Conservation (phyloP, 30 jellyfish, hydroid and myxozoan genomes). For the Aurelia aurita complex sp. Pacific region DNA sequence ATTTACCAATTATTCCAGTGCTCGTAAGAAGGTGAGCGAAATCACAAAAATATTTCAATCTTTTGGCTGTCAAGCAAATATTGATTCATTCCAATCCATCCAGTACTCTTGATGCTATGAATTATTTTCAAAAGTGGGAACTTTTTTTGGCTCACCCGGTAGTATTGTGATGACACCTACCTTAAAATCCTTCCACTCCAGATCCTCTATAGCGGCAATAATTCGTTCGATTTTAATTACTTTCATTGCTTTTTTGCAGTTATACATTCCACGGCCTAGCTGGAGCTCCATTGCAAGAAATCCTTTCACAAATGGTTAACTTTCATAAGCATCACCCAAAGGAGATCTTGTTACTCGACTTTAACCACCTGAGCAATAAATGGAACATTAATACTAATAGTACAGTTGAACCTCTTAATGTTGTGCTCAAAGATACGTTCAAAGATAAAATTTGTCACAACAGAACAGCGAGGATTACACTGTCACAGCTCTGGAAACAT, state of each 20-base stretch:
- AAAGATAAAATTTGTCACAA: constrained; percentile 13
- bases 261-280: constrained; percentile 66
- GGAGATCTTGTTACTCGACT: constrained; percentile 68
- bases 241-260: neutral
- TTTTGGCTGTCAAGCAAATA: too few species aligned
- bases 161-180: too few species aligned
- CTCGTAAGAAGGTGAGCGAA: too few species aligned
- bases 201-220: too few species aligned
- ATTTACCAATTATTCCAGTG: too few species aligned
- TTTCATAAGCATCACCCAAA: constrained; percentile 31
- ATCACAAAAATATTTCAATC: too few species aligned
- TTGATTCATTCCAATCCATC: too few species aligned
- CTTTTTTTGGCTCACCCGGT: too few species aligned
- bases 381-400: neutral
- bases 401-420: neutral
- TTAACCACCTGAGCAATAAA: constrained; percentile 46
- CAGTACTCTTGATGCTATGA: too few species aligned
- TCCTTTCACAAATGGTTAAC: constrained; percentile 24
- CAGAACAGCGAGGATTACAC: neutral
- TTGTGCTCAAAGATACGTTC: neutral
- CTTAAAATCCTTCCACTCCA: too few species aligned
- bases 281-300: constrained; percentile 38
- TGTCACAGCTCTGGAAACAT: constrained; percentile 21
- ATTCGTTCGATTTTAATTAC: too few species aligned
- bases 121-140: too few species aligned